Base-by-base conservation (phyloP, 2,113 vertebrate species). In the Plecotus auritus region DNA sequence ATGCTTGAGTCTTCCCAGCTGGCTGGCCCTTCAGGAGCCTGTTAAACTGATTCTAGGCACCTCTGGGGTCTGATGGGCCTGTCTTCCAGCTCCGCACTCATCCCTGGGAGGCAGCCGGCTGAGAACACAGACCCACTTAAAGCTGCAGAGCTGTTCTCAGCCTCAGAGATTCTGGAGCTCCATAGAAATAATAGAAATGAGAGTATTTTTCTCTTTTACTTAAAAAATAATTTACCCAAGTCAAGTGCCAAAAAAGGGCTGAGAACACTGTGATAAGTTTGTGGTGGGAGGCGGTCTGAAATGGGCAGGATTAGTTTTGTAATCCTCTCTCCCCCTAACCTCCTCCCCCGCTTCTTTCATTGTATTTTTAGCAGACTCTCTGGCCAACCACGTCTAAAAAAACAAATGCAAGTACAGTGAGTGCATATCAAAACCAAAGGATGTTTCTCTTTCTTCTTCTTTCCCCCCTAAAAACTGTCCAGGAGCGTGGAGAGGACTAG, bases 351-450 rank as follows among this genome's bases (percentile, higher is more conserved):
- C 49, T 77, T 51, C 61, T 82, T 83, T 70, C 72, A 18, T 80
- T 91, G n/a, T 95, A 91, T 95, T 94, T 95, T 95, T 97, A 93
- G 76, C 54, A 47, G 61, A 80, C 40, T 86, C 28, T 73, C 80
- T 61, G 81, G 88, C 35, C 87, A 82, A 64, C 45, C 30, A 17
- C 5, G 17, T 66, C 69, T 42, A 35, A 91, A 61, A 80, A 90
- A 76, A 90, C 32, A 82, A 72, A 85, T 17, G 6, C 26, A 85
- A 85, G 88, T 37, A 76, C 81, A 73, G 72, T 90, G 72, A 51
- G 51, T 85, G 30, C 49, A 28, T 76, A 90, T 87, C 16, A 16
- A 86, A 85, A 96, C 61, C 88, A 66, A 83, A 86, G 78, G 61
- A 17, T 56, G 5, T 86, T 69, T 73, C 66, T 70, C 61, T 94